Base-by-base conservation (phyloP, 2,797 vertebrate genomes). In the Valencia hispanica region DNA sequence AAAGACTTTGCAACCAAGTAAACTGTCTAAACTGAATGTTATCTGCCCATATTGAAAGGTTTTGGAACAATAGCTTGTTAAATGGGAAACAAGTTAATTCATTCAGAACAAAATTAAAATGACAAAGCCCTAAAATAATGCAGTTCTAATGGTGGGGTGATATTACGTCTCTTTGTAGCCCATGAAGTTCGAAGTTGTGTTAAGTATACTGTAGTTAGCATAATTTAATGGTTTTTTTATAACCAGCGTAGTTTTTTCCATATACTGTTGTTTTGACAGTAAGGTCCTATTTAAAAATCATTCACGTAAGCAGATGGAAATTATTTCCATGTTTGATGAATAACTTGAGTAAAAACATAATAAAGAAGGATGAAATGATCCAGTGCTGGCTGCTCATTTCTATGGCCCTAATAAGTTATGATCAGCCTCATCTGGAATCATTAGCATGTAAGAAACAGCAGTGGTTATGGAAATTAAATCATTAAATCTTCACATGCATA, bases 401-500 rank as follows among this genome's bases (percentile, higher is more conserved):
- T 22, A 65, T 9, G 20, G 9, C 10, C 0, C 34, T 12, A 39
- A 11, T 25, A 39, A 39, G 61, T 65, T 68, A 43, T 8, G 65
- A 68, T 68, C 36, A 27, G 65, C 14, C 27, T 27, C 36, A 43
- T 68, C 7, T 68, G 36, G 22, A 68, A 27, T 68, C 65, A 43
- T 66, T 25, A 36, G 18, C 59, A 34, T 34, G 32, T 4, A 36
- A 65, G 61, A 39, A 22, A 5, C 34, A 25, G 22, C 36, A n/a
- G 65, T 68, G 65, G 65, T 68, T 66, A 22, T 41, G 18, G 32
- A 63, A 63, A 36, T 63, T 66, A 39, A 41, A 41, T 34, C 53
- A 77, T 69, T 14, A 72, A 75, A 78, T 51, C 17, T 55, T 75
- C 32, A 2, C n/a, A n/a, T n/a, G n/a, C n/a, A n/a, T n/a, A n/a